Percentiles rank a stretch among this genome's conserved stretches.
These are phyloP conservation scores for Artemia sp. DNA, from an alignment of 2,888 invertebrate species.

Conservation along the genomic window DNA sequence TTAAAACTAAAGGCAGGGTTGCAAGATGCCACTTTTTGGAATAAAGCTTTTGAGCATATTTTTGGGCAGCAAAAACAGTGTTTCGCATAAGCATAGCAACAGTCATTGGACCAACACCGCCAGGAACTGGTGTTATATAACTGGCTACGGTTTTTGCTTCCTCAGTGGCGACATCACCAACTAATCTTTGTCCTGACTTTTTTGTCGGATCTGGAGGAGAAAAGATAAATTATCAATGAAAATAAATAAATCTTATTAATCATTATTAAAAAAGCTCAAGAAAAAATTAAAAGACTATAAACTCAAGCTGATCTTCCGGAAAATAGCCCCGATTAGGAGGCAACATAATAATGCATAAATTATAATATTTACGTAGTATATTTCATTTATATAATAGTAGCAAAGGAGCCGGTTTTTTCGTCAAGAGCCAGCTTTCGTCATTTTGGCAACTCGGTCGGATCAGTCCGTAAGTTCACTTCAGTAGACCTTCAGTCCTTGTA, in stretches of 20 bases:
- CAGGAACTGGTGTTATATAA: slow-evolving; percentile 83
- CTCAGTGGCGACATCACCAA: slow-evolving; percentile 84
- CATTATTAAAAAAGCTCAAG: neutral
- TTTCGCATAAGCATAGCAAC: slow-evolving; percentile 95
- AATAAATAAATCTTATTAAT: slow-evolving; percentile 1
- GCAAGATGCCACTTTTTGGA: slow-evolving; percentile 51
- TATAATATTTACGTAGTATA: too few relatives aligned
- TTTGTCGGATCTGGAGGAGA: slow-evolving; percentile 48
- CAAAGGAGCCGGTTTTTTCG: too few relatives aligned
- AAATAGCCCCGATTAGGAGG: too few relatives aligned
- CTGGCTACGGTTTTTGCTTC: slow-evolving; percentile 64
- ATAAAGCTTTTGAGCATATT: slow-evolving; percentile 41
- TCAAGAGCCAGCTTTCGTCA: too few relatives aligned
- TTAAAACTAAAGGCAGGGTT: slow-evolving; percentile 44
- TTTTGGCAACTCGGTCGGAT: too few relatives aligned
- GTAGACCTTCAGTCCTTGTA: too few relatives aligned
- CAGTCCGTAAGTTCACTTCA: too few relatives aligned
- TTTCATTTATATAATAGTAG: too few relatives aligned
- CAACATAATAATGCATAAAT: too few relatives aligned
- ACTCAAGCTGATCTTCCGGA: too few relatives aligned
- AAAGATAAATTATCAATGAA: neutral
- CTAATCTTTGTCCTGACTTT: slow-evolving; percentile 59
- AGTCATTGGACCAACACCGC: slow-evolving; percentile 98
- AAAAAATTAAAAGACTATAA: too few relatives aligned
- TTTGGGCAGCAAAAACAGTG: slow-evolving; percentile 65